phyloP scores from a whole-genome alignment of 2,113 vertebrate species.

The Porphyrio hochstetteri region DNA sequence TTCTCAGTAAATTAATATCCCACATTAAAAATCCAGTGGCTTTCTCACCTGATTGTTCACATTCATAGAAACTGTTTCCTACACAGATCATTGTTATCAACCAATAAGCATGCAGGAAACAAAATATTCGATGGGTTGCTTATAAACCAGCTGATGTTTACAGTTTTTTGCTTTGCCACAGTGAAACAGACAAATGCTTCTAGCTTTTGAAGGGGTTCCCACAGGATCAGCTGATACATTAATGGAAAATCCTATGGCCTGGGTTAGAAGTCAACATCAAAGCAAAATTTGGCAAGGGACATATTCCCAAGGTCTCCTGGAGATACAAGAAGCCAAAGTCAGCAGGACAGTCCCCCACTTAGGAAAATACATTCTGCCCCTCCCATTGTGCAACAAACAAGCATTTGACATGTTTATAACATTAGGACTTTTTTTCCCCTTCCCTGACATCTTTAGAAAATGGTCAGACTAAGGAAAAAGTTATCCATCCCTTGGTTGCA shows the following conservation, averaged over 20 bases:
- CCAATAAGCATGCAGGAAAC: not conserved
- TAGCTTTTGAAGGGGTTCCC: not conserved
- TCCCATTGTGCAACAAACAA: not conserved
- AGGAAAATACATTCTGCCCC: not conserved
- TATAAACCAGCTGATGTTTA: conserved; percentile 4
- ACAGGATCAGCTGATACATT: not conserved
- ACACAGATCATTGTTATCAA: not conserved
- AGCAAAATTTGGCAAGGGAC: not conserved
- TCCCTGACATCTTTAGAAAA: not conserved
- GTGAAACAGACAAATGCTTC: not conserved
- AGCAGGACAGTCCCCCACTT: not conserved
- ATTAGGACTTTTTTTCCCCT: not conserved
- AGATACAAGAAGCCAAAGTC: not conserved
- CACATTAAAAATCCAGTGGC: not conserved
- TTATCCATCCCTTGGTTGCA: not conserved
- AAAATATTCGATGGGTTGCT: not conserved
- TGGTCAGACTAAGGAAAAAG: not conserved
- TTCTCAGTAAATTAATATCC: not conserved
- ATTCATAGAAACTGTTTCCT: not conserved
- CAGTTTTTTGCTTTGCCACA: not conserved
- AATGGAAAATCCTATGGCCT: not conserved
- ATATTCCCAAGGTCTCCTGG: not conserved
- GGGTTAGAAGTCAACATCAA: not conserved
- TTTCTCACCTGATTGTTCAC: not conserved
- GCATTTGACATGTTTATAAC: not conserved